Base-by-base conservation (phyloP, 2,797 vertebrate species). In the Margarornis squamiger region DNA sequence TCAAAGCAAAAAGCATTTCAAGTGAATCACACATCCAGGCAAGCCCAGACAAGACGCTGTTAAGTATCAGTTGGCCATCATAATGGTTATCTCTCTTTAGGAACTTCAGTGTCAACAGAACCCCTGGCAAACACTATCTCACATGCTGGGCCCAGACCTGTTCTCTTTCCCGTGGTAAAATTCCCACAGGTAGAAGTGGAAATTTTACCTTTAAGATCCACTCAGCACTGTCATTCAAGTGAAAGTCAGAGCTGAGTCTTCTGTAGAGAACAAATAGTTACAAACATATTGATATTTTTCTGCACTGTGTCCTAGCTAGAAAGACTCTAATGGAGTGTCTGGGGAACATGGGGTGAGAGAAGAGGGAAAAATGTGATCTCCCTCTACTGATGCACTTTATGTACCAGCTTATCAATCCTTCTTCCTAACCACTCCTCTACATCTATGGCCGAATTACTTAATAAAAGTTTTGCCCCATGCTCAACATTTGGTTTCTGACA, bases 31-130 rank as follows among this genome's bases (percentile, higher is more conserved):
- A 26, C 51, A 48, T 63, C 27, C 1, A 65, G 83, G 88, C 92
- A 93, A 58, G 92, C 91, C 92, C 87, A 95, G 91, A 74, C 90
- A 97, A 77, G 89, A 96, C 81, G 78, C 48, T 24, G 78, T 84
- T 86, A 95, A 67, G 55, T 85, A 94, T 96, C 93, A 95, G 55
- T 96, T 92, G 86, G 91, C 93, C 96, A 86, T 91, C 95, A 93
- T 72, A 95, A 93, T 94, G 63, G 92, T 97, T 98, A 96, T 98
- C 73, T 90, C 86, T 96, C 92, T 97, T 96, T 59, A 94, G 93
- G 93, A 97, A 96, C 89, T 94, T 95, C 82, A 93, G 29, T 63
- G 76, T 96, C 94, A 91, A 92, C 72, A 94, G 89, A 92, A 92
- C 52, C 63, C 18, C 88, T 82, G 92, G 88, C 91, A 93, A 95